Conservation (phyloP, 2,797 vertebrate species). For the Siniperca obscura region DNA sequence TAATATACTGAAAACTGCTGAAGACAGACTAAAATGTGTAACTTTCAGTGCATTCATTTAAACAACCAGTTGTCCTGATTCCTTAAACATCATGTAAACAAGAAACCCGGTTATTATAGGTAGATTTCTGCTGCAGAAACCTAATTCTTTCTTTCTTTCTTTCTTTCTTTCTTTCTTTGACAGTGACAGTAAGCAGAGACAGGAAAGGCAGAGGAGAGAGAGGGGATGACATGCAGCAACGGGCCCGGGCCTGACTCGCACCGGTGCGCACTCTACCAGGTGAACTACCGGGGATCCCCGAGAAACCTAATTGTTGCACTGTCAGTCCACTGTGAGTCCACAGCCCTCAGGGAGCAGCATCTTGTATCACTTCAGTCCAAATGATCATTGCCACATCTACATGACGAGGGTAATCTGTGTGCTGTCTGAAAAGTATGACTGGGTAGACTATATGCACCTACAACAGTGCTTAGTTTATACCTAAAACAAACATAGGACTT, state of each 20-base stretch:
- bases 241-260: too few species aligned
- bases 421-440: conserved; percentile 2
- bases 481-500: too few species aligned
- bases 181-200: too few species aligned
- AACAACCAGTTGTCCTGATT: neutral
- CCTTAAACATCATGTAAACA: neutral
- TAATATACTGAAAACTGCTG: neutral
- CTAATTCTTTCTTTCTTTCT: neutral
- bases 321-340: too few species aligned
- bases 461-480: neutral
- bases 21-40: neutral
- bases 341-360: neutral
- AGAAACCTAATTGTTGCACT: neutral
- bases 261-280: too few species aligned
- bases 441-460: neutral
- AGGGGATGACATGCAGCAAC: too few species aligned
- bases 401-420: neutral
- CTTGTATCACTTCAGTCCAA: neutral
- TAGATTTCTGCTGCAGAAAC: neutral
- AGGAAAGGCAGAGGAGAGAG: too few species aligned
- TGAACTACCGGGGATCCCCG: too few species aligned
- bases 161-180: too few species aligned
- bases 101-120: neutral
- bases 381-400: neutral
- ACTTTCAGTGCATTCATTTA: neutral